Base-by-base conservation (phyloP, 2,888 invertebrate species). In the Parnassius smintheus region DNA sequence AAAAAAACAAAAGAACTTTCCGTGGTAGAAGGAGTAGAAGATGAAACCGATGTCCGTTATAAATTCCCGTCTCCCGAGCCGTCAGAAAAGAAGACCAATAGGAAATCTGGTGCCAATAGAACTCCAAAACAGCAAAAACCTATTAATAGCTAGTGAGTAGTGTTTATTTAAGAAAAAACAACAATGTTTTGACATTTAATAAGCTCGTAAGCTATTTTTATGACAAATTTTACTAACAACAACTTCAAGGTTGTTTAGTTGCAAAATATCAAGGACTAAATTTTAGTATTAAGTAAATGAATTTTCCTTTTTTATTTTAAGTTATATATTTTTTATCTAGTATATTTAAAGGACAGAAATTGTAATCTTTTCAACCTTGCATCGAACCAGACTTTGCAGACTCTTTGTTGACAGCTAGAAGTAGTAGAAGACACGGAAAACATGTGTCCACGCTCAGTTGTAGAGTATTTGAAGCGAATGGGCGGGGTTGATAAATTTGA, bases 31-130 rank as follows among this genome's bases (percentile, higher is more conserved):
- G 2, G 9, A 42, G 12, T 44, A 13, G 45, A 59, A 2, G 64
- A 70, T 4, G 69, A 72, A 11, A 56, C 67, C 2, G 66, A 72
- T 12, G 55, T 69, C 12, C 65, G 66, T 41, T 74, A 76, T 54
- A 77, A 74, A 49, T 72, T 76, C 13, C 75, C 74, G 7, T 73
- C 76, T 0, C 70, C 72, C 1, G 58, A 62, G 10, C 60, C 63
- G 0, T 18, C 61, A 13, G 18, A 13, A 10, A 53, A 49, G 10
- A 68, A 60, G 56, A 18, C 52, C 10, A 13, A 60, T 53, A 53
- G 57, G 13, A 61, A 52, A 52, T 64, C 63, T 1, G 56, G 42
- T 42, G 44, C 25, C 18, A 62, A 46, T 41, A 69, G 66, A 67
- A 69, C 64, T 25, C 53, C 61, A 35, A 69, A 64, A 55, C 66